Evolutionary conservation across 2,113 vertebrate genomes (phyloP).

Genomic region (Picathartes gymnocephalus): DNA sequence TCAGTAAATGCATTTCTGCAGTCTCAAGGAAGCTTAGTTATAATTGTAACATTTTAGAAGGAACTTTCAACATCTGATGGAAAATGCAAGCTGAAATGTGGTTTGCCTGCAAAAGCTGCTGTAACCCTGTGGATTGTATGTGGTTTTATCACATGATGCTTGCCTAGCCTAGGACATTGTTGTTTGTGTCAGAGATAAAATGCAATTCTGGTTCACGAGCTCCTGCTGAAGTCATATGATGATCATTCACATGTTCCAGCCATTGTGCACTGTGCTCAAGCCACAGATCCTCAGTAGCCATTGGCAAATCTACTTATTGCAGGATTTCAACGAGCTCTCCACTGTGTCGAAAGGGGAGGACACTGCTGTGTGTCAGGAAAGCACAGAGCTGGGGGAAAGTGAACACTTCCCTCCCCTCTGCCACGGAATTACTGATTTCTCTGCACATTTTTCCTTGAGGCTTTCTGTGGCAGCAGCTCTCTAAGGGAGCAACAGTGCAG

Average conservation of each 20-base stretch:
- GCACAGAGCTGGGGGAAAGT: not conserved
- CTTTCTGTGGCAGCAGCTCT: not conserved
- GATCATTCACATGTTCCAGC: conserved; percentile 79
- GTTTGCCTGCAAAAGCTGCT: conserved; percentile 59
- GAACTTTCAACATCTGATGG: conserved; percentile 55
- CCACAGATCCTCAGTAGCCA: conserved; percentile 35
- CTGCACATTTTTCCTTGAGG: not conserved
- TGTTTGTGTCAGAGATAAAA: conserved; percentile 76
- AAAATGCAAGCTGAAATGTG: conserved; percentile 52
- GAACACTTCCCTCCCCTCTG: not conserved
- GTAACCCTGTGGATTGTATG: conserved; percentile 65
- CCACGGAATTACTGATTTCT: not conserved
- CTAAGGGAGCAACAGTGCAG: not conserved
- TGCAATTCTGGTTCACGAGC: conserved; percentile 81
- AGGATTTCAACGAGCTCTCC: conserved; percentile 1
- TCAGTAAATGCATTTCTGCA: not conserved
- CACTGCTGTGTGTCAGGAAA: not conserved
- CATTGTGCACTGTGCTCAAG: conserved; percentile 73
- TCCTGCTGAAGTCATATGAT: conserved; percentile 84
- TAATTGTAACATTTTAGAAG: conserved; percentile 19
- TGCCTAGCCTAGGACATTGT: conserved; percentile 69
- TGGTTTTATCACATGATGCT: conserved; percentile 78
- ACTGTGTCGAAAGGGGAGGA: not conserved
- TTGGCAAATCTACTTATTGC: conserved; percentile 48
- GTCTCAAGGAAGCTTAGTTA: not conserved